Conservation (phyloP, 2,888 invertebrate genomes). For the Agriopis aurantiaria region DNA sequence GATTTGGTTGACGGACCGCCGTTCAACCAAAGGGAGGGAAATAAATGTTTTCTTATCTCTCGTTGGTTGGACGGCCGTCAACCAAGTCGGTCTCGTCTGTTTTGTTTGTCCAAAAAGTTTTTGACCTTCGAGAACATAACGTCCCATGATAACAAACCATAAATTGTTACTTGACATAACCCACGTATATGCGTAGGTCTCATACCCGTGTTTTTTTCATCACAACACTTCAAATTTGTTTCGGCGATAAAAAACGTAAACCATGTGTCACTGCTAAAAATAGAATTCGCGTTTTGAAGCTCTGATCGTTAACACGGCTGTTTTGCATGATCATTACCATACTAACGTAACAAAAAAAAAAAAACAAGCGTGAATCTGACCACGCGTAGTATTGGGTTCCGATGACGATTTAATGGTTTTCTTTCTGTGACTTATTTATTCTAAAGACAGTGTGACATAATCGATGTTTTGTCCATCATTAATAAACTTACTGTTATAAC, state of each 20-base stretch:
- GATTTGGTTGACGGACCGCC: too few species aligned
- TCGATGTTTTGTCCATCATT: not conserved
- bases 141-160: constrained; percentile 4
- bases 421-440: not conserved
- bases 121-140: too few species aligned
- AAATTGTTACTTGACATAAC: not conserved
- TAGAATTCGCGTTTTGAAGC: constrained; percentile 57
- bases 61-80: too few species aligned
- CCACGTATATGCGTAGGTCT: not conserved
- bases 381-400: not conserved
- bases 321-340: constrained; percentile 39
- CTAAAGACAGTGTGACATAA: not conserved
- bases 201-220: constrained; percentile 32
- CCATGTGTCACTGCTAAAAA: constrained; percentile 61
- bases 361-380: constrained; percentile 10
- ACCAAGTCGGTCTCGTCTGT: too few species aligned
- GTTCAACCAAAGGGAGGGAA: too few species aligned
- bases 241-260: constrained; percentile 54
- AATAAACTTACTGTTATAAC: too few species aligned
- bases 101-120: too few species aligned
- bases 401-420: not conserved
- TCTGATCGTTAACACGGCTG: constrained; percentile 38
- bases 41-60: too few species aligned
- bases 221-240: constrained; percentile 49
- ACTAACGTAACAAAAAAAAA: constrained; percentile 20